Evolutionary conservation across 2,113 vertebrate genomes (phyloP), one percentile per base, ranked within the genome.

Genomic region (Pseudorasbora parva): DNA sequence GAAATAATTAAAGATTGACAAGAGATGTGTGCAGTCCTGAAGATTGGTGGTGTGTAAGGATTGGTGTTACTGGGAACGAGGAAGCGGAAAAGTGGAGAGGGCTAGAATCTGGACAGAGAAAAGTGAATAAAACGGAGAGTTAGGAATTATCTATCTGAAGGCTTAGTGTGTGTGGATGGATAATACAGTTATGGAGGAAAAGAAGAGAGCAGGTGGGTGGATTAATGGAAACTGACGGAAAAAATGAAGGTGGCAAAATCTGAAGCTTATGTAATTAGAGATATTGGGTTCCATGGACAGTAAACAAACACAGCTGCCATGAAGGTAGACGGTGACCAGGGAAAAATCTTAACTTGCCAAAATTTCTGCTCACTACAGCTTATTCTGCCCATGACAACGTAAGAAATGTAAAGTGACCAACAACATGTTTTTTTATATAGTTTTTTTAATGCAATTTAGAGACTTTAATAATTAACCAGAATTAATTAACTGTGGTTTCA

Each of bases 131-230:
- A 77, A 77, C 2, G n/a, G n/a, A 47, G 51, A 66, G 19, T 56
- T 43, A 19, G 60, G 82, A 41, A 45, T 76, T 84, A 64, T 51
- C 71, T 76, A 76, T 77, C 74, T 84, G 82, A 68, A 75, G 43
- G 72, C 41, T 76, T 83, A 37, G 82, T 73, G 59, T 73, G 59
- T 79, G 78, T 79, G 75, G 47, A 54, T 3, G 74, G 82, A 66
- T 62, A 83, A 62, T 64, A 83, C 27, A 33, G 41, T 56, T 68
- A 60, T 23, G 45, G 49, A 51, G 45, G 37, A 68, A 30, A 62
- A 76, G 23, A 17, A 84, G 60, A 84, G 59, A 83, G 82, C 72
- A 73, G 30, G 81, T 73, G 45, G 71, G 74, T 68, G 60, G 60
- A 77, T 84, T 49, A 78, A 76, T 66, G 73, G 25, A 77, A 56